phyloP scores from a whole-genome alignment of 2,888 invertebrate species.

The Coelinius sp. region DNA sequence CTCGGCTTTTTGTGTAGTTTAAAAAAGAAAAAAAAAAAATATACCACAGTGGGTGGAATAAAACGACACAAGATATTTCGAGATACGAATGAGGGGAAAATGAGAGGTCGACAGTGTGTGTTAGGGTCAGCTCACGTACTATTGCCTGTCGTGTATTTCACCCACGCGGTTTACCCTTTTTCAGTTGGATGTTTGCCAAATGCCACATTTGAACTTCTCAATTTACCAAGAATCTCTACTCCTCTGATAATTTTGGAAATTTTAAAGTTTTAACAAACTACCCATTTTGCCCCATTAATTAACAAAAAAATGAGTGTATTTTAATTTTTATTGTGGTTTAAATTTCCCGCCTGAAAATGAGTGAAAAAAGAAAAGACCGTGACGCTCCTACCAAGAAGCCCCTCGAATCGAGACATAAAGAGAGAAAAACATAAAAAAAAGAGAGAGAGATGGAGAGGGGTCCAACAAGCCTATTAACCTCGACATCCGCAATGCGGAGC shows the following conservation, averaged over 20 bases:
- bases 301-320: neutral
- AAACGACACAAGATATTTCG: slow-evolving; percentile 41
- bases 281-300: neutral
- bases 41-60: slow-evolving; percentile 8
- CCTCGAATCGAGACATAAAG: slow-evolving; percentile 31
- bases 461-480: slow-evolving; percentile 48
- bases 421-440: neutral
- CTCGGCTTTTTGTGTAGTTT: neutral
- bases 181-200: slow-evolving; percentile 47
- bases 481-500: slow-evolving; percentile 42
- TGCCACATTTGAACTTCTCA: slow-evolving; percentile 18
- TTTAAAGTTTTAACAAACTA: neutral
- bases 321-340: neutral
- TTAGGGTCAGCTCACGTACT: slow-evolving; percentile 53
- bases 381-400: slow-evolving; percentile 15
- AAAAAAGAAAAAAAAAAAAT: slow-evolving; percentile 7
- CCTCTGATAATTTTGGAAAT: too few species aligned
- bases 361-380: slow-evolving; percentile 6
- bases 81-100: slow-evolving; percentile 38
- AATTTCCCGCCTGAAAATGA: slow-evolving; percentile 36
- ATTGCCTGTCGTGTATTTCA: slow-evolving; percentile 54
- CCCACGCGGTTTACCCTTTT: slow-evolving; percentile 57
- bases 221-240: neutral
- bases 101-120: slow-evolving; percentile 42
- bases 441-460: slow-evolving; percentile 16